phyloP scores from a whole-genome alignment of 2,888 invertebrate genomes.

The Aspidiotus destructor region DNA sequence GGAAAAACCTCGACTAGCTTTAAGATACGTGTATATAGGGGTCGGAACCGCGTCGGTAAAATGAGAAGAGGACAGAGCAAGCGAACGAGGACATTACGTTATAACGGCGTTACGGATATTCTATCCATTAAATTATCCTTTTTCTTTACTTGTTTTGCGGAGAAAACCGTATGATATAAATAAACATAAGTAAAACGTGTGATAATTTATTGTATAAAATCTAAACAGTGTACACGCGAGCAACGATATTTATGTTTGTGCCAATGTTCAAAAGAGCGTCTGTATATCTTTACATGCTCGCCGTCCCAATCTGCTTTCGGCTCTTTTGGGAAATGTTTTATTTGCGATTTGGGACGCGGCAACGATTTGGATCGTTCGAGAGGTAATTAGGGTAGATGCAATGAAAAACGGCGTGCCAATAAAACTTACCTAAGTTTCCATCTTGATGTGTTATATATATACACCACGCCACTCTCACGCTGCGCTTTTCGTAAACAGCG shows the following conservation, averaged over 20 bases:
- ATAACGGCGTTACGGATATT: constrained; percentile 28
- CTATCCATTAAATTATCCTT: constrained; percentile 32
- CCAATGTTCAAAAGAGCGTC: constrained; percentile 33
- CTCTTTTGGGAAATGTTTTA: constrained; percentile 34
- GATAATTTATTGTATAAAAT: constrained; percentile 33
- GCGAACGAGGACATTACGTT: not conserved
- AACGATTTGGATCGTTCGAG: constrained; percentile 34
- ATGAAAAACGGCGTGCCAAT: constrained; percentile 34
- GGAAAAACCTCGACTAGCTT: constrained; percentile 24
- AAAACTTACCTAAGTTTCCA: constrained; percentile 32
- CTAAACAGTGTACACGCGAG: constrained; percentile 24
- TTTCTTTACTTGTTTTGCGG: constrained; percentile 29
- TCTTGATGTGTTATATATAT: constrained; percentile 12
- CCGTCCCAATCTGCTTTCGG: constrained; percentile 33
- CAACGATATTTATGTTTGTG: constrained; percentile 28
- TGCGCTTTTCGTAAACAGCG: not conserved
- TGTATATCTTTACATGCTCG: constrained; percentile 31
- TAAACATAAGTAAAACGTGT: constrained; percentile 33
- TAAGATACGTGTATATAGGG: constrained; percentile 1
- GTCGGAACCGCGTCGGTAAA: too few relatives aligned
- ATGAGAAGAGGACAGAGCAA: too few relatives aligned
- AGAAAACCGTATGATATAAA: constrained; percentile 28
- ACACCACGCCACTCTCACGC: constrained; percentile 1
- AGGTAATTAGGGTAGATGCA: constrained; percentile 31
- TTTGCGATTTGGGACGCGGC: constrained; percentile 33